A percentile compares a stretch with the other conserved stretches of the same genome.
phyloP scores from a whole-genome alignment of 2,797 vertebrate species.

The Novumbra hubbsi region DNA sequence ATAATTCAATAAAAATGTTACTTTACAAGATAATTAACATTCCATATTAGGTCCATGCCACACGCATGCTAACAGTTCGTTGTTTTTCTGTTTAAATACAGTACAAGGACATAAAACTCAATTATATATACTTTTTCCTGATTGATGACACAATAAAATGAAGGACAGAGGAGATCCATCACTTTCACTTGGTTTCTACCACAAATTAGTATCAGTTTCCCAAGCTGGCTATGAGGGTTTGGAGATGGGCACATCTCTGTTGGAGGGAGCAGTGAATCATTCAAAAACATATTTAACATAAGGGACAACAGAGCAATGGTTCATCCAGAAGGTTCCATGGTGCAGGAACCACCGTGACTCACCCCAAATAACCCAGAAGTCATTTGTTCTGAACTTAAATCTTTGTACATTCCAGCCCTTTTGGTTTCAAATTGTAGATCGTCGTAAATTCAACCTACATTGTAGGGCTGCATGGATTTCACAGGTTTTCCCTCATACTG shows the following conservation, averaged over 20 bases:
- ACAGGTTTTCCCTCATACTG: background rate
- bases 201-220: slow-evolving; percentile 75
- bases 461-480: too few species aligned
- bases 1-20: background rate
- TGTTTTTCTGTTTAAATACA: background rate
- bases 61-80: background rate
- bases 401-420: background rate
- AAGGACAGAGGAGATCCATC: slow-evolving; percentile 68
- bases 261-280: background rate
- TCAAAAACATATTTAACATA: background rate
- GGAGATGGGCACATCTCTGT: slow-evolving; percentile 73
- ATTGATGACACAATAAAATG: slow-evolving; percentile 76
- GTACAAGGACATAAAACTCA: background rate
- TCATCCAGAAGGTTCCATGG: background rate
- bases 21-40: slow-evolving; percentile 5
- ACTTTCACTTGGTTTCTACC: slow-evolving; percentile 72
- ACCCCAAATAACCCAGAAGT: background rate
- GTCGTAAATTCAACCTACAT: background rate
- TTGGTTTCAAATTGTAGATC: background rate
- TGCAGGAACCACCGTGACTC: background rate
- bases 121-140: slow-evolving; percentile 55
- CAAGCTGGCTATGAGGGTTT: slow-evolving; percentile 71
- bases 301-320: background rate
- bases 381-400: background rate
- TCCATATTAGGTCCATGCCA: background rate